Percentiles rank a stretch among this genome's conserved stretches.
These are phyloP conservation scores for Bostrychus sinensis DNA, from an alignment of 2,113 vertebrate genomes.

Conservation along the genomic window DNA sequence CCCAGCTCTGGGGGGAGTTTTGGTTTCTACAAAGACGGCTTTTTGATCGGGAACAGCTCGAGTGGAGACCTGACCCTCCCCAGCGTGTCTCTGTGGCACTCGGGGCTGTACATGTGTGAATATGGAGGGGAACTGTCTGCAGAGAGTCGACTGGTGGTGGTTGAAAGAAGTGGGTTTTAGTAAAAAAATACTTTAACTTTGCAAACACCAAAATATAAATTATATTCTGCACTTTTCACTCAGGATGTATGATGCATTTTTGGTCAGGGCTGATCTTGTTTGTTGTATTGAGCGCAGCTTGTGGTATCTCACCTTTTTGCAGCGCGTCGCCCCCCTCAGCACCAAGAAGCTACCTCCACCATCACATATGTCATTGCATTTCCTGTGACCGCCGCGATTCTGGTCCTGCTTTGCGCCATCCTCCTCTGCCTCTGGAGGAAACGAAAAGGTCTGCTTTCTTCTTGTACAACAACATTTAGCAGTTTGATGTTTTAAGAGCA, in stretches of 20 bases:
- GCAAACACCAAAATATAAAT: no score
- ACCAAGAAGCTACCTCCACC: not conserved
- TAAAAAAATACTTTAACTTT: no score
- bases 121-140: not conserved
- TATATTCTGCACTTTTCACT: not conserved
- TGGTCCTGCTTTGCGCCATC: not conserved
- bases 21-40: constrained; percentile 4
- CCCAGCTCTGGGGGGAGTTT: rapidly evolving
- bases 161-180: not conserved
- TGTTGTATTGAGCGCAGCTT: not conserved
- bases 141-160: not conserved
- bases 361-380: not conserved
- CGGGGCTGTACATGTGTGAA: constrained; percentile 39
- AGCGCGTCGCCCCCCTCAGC: not conserved
- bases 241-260: not conserved
- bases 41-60: rapidly evolving
- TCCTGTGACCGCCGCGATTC: not conserved
- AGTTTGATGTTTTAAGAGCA: not conserved
- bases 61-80: not conserved
- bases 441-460: not conserved
- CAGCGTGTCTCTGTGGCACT: not conserved
- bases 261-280: not conserved
- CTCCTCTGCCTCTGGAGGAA: not conserved
- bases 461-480: not conserved
- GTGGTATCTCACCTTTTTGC: not conserved